Evolutionary conservation across 2,888 invertebrate genomes (phyloP).

Genomic region (Epirrita christyi): DNA sequence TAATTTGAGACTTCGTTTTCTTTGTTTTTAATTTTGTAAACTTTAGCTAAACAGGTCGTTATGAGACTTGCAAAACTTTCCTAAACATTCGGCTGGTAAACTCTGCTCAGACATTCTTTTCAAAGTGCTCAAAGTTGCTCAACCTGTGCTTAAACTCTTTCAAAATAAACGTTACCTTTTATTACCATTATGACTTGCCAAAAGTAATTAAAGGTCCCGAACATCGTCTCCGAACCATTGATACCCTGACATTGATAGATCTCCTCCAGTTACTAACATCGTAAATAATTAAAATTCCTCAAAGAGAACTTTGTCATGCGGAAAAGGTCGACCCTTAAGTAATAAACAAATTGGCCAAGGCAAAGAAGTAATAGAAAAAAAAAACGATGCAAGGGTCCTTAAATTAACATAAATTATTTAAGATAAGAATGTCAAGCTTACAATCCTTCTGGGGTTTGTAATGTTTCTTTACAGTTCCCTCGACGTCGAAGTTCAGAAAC

Average conservation of each 20-base stretch:
- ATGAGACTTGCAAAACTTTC: constrained; percentile 7
- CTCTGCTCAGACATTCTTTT: constrained; percentile 10
- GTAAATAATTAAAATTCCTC: constrained; percentile 64
- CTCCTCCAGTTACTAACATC: constrained; percentile 46
- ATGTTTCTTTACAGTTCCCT: constrained; percentile 11
- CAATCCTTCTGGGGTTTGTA: constrained; percentile 17
- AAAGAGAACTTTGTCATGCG: constrained; percentile 44
- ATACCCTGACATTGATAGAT: constrained; percentile 54
- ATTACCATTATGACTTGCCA: constrained; percentile 25
- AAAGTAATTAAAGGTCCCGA: constrained; percentile 23
- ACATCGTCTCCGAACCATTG: constrained; percentile 17
- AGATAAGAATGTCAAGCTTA: constrained; percentile 21
- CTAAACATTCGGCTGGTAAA: constrained; percentile 13
- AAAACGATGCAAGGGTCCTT: constrained; percentile 7
- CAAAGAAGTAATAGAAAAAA: constrained; percentile 23
- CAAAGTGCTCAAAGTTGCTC: constrained; percentile 8
- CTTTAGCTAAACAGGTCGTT: constrained; percentile 4
- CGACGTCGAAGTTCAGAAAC: constrained; percentile 6
- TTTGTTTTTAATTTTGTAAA: not conserved
- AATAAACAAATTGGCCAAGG: constrained; percentile 51
- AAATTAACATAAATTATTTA: constrained; percentile 32
- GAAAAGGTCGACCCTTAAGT: constrained; percentile 45
- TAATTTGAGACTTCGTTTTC: not conserved
- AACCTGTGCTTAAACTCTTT: constrained; percentile 16
- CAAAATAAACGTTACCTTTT: constrained; percentile 25